phyloP scores from a whole-genome alignment of 2,888 invertebrate species.

The Ophonus ardosiacus region DNA sequence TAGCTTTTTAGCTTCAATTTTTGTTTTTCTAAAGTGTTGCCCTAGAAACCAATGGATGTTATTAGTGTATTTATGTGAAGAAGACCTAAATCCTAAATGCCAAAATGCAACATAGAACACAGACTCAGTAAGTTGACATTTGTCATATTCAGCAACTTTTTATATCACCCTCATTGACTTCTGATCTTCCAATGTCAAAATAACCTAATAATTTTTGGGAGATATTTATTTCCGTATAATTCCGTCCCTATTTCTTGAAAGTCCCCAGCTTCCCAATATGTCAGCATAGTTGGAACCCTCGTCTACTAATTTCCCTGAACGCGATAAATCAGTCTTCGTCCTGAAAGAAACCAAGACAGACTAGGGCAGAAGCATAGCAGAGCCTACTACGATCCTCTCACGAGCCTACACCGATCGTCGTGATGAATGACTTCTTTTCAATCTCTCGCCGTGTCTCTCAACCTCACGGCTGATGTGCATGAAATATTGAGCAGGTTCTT shows the following conservation, averaged over 20 bases:
- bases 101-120: too few relatives aligned
- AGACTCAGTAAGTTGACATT: too few relatives aligned
- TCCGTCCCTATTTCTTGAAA: background rate
- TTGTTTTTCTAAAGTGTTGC: too few relatives aligned
- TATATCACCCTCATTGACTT: background rate
- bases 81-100: too few relatives aligned
- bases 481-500: conserved; percentile 45
- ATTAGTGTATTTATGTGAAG: too few relatives aligned
- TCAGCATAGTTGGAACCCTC: background rate
- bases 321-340: conserved; percentile 56
- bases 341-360: conserved; percentile 29
- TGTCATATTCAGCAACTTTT: too few relatives aligned
- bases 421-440: conserved; percentile 58
- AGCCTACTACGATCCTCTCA: background rate
- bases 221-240: background rate
- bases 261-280: background rate
- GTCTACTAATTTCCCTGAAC: conserved; percentile 37
- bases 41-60: too few relatives aligned
- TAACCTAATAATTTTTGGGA: background rate
- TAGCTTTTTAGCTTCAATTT: too few relatives aligned
- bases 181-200: background rate
- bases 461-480: conserved; percentile 4
- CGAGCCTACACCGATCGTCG: background rate
- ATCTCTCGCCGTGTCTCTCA: conserved; percentile 9
- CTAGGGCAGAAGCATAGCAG: background rate